phyloP scores from a whole-genome alignment of 2,113 vertebrate species.

The Galbula dea region DNA sequence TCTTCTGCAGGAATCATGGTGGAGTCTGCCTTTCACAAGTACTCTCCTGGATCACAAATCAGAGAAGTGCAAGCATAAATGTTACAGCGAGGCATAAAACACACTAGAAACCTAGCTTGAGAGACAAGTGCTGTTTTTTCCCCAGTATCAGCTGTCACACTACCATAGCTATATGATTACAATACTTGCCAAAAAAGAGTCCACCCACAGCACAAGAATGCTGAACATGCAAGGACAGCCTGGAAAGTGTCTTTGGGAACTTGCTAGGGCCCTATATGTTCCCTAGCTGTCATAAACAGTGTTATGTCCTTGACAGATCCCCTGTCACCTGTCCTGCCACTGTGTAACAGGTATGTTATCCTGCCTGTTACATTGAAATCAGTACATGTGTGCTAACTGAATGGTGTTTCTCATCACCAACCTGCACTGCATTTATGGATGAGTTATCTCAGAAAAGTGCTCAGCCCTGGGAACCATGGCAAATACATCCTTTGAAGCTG shows the following conservation, averaged over 20 bases:
- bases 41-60: not conserved
- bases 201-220: not conserved
- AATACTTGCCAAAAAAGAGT: not conserved
- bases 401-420: not conserved
- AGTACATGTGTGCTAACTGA: not conserved
- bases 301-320: not conserved
- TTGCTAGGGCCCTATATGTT: not conserved
- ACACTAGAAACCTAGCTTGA: not conserved
- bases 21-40: not conserved
- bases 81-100: not conserved
- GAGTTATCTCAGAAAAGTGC: not conserved
- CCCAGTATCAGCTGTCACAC: not conserved
- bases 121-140: not conserved
- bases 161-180: not conserved
- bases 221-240: not conserved
- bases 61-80: not conserved
- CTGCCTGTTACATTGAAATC: not conserved
- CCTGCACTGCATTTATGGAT: not conserved
- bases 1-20: not conserved
- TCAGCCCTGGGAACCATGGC: not conserved
- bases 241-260: not conserved
- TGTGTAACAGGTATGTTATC: not conserved
- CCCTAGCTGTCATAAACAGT: not conserved
- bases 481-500: constrained; percentile 19
- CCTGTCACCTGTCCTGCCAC: not conserved